Evolutionary conservation across 2,113 vertebrate genomes (phyloP).

Genomic region (human (Homo sapiens)): GRCh38 chr12:5746501-5747000

Average conservation of each 20-base stretch:
- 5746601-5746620: background rate
- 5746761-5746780: background rate
- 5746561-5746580: background rate
- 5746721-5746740: background rate
- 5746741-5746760: background rate
- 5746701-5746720: background rate
- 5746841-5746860: constrained; percentile 40
- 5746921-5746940: background rate
- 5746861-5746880: background rate
- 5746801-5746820: background rate
- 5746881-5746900: background rate
- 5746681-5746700: background rate
- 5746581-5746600: background rate
- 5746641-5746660: background rate
- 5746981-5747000: background rate
- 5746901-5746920: constrained; percentile 37
- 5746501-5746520: background rate
- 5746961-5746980: background rate
- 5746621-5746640: background rate
- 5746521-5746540: background rate
- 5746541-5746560: background rate
- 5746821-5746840: background rate
- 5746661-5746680: background rate
- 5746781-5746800: constrained; percentile 40
- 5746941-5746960: background rate